Evolutionary conservation across 2,113 vertebrate genomes (phyloP).

Genomic region (Smithornis capensis): DNA sequence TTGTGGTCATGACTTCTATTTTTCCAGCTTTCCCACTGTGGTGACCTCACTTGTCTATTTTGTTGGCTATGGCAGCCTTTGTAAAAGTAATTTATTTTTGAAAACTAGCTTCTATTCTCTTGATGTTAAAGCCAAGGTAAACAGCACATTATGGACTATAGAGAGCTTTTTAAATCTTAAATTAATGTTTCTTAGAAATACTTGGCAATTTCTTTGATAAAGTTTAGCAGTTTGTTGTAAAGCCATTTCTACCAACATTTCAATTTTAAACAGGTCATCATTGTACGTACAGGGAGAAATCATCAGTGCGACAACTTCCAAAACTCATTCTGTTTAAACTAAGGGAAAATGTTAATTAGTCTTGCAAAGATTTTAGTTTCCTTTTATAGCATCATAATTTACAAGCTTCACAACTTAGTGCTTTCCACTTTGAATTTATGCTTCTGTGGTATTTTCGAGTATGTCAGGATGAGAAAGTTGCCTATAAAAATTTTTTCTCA

Average conservation of each 20-base stretch:
- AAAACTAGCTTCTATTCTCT: neutral
- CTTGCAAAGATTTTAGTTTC: neutral
- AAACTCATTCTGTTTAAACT: neutral
- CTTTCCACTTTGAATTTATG: neutral
- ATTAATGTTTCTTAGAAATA: neutral
- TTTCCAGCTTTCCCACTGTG: neutral
- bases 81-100: neutral
- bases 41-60: neutral
- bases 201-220: neutral
- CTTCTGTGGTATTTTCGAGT: neutral
- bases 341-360: slow-evolving; percentile 20
- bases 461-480: neutral
- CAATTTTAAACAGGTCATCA: neutral
- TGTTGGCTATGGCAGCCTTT: neutral
- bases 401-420: neutral
- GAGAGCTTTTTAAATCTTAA: neutral
- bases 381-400: neutral
- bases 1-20: neutral
- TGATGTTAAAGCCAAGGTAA: neutral
- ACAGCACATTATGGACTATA: neutral
- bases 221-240: neutral
- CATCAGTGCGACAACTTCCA: neutral
- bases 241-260: neutral
- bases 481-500: neutral
- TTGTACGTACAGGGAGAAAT: neutral